Evolutionary conservation across 53 echinoderm and acorn worm species (phyloP).

Genomic region (Holothuria scabra): DNA sequence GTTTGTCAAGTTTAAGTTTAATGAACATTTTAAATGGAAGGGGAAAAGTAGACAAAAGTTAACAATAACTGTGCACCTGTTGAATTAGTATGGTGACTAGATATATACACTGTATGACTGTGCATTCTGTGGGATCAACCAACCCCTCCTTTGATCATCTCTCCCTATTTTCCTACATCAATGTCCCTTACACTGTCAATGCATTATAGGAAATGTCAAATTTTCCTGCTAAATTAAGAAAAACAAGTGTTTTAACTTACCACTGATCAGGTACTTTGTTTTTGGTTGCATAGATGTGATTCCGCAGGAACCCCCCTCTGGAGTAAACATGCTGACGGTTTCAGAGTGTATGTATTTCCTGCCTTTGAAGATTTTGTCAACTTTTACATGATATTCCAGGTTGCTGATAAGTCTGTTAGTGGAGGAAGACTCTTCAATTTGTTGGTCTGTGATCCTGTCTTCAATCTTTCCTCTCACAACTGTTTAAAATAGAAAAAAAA

Average conservation of each 20-base stretch:
- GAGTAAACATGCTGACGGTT: neutral
- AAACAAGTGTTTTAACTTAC: conserved; percentile 28
- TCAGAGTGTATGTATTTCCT: neutral
- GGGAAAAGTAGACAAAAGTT: too few species aligned
- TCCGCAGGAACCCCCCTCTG: neutral
- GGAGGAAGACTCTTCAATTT: neutral
- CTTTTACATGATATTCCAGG: conserved; percentile 15
- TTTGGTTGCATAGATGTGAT: neutral
- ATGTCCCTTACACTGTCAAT: too few species aligned
- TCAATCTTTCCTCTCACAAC: conserved; percentile 29
- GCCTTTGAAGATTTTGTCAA: conserved; percentile 38
- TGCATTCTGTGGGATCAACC: too few species aligned
- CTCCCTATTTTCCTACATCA: too few species aligned
- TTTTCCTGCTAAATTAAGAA: neutral
- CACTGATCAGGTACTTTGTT: conserved; percentile 58
- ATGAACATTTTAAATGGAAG: too few species aligned
- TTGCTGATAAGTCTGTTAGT: neutral
- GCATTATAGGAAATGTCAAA: neutral
- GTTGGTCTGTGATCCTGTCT: neutral
- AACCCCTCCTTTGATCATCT: too few species aligned
- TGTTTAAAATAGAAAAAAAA: neutral
- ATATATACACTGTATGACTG: too few species aligned
- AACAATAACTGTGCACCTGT: too few species aligned
- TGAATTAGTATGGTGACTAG: too few species aligned
- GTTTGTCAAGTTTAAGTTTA: too few species aligned